Conservation (phyloP, 2,888 invertebrate genomes). For the Hedya salicella region DNA sequence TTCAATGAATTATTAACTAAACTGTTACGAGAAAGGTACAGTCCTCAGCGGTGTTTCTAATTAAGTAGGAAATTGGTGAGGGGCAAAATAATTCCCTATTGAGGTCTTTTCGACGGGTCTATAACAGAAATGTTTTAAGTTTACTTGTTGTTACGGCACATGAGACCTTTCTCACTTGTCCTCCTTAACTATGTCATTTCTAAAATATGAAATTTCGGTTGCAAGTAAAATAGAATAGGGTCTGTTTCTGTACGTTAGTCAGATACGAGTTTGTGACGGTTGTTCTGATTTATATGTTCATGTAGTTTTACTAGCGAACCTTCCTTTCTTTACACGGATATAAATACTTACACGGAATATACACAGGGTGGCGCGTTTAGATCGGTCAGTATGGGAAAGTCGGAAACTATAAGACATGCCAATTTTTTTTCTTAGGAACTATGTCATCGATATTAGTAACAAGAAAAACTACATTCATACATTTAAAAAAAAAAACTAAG, state of each 20-base stretch:
- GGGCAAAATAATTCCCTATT: conserved; percentile 17
- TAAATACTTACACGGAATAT: too few species aligned
- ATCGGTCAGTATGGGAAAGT: too few species aligned
- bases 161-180: not conserved
- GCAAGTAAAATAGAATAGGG: not conserved
- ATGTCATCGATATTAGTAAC: too few species aligned
- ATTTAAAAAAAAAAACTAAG: too few species aligned
- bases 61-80: conserved; percentile 20
- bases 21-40: conserved; percentile 17
- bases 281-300: not conserved
- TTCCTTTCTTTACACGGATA: too few species aligned
- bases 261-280: not conserved
- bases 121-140: not conserved
- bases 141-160: not conserved
- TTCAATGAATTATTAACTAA: conserved; percentile 1
- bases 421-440: too few species aligned
- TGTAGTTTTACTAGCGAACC: not conserved
- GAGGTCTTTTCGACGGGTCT: not conserved
- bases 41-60: conserved; percentile 13
- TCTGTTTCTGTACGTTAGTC: not conserved
- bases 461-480: too few species aligned
- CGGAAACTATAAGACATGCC: too few species aligned
- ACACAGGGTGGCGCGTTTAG: too few species aligned
- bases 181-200: not conserved
- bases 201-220: not conserved